Evolutionary conservation across 2,888 invertebrate species (phyloP).

Genomic region (Sphecodes monilicornis): DNA sequence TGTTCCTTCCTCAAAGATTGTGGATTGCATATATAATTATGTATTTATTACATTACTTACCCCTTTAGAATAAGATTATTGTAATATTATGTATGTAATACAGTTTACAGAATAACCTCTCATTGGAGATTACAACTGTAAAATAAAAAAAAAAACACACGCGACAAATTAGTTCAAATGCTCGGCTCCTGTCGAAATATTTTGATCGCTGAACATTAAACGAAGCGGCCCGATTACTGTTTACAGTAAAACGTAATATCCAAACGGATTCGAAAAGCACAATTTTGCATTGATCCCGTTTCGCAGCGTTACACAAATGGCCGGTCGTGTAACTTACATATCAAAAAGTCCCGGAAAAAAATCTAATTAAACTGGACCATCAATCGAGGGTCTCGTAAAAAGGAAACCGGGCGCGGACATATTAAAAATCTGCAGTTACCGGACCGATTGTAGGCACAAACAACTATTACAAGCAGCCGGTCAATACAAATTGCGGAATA

Average conservation of each 20-base stretch:
- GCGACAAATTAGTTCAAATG: neutral
- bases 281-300: neutral
- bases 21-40: too few relatives aligned
- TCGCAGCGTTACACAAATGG: neutral
- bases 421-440: slow-evolving; percentile 11
- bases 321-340: neutral
- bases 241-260: neutral
- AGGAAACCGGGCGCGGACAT: neutral
- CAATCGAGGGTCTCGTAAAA: neutral
- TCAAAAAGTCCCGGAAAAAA: neutral
- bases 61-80: too few relatives aligned
- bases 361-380: neutral
- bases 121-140: too few relatives aligned
- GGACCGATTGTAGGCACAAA: slow-evolving; percentile 21
- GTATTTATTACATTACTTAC: too few relatives aligned
- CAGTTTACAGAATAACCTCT: too few relatives aligned
- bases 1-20: too few relatives aligned
- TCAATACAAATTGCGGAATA: slow-evolving; percentile 22
- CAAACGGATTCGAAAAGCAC: neutral
- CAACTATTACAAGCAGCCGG: slow-evolving; percentile 27
- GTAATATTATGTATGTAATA: too few relatives aligned
- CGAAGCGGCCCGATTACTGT: neutral
- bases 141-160: too few relatives aligned
- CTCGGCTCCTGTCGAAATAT: neutral
- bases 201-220: neutral